A percentile compares a stretch with the other conserved stretches of the same genome.
Evolutionary conservation across 2,113 vertebrate genomes (phyloP).

Genomic region (Lichenostomus cassidix): DNA sequence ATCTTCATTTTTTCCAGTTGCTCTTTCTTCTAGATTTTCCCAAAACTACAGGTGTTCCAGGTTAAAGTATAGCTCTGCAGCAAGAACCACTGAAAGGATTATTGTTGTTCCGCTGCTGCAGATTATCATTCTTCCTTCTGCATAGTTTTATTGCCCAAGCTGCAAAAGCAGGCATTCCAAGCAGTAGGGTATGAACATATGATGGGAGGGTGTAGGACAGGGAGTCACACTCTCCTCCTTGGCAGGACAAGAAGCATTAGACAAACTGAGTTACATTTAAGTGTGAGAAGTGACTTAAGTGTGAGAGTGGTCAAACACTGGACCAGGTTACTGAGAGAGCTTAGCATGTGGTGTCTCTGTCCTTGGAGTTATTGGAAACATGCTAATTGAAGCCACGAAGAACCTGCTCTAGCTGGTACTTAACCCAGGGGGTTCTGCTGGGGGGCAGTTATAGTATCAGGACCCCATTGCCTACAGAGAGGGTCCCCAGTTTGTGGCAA

Average conservation of each 20-base stretch:
- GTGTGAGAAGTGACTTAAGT: not conserved
- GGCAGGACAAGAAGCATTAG: not conserved
- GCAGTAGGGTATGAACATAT: fast-evolving
- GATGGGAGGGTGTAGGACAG: not conserved
- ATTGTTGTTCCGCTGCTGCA: no score
- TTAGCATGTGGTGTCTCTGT: not conserved
- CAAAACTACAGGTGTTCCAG: not conserved
- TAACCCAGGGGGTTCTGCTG: not conserved
- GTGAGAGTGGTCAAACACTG: not conserved
- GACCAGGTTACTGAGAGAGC: fast-evolving
- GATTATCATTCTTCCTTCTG: not conserved
- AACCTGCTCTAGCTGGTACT: not conserved
- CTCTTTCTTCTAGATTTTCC: not conserved
- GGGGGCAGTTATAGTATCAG: not conserved
- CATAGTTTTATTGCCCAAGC: not conserved
- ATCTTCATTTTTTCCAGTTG: not conserved
- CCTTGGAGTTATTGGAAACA: not conserved
- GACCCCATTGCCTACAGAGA: not conserved
- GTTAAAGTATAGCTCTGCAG: not conserved
- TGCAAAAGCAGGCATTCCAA: not conserved
- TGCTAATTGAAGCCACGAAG: not conserved
- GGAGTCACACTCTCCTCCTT: not conserved
- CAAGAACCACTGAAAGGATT: not conserved
- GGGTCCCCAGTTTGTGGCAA: not conserved
- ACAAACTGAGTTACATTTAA: not conserved